Conservation (phyloP, 2,888 invertebrate species). For the Aleiodes alternator region DNA sequence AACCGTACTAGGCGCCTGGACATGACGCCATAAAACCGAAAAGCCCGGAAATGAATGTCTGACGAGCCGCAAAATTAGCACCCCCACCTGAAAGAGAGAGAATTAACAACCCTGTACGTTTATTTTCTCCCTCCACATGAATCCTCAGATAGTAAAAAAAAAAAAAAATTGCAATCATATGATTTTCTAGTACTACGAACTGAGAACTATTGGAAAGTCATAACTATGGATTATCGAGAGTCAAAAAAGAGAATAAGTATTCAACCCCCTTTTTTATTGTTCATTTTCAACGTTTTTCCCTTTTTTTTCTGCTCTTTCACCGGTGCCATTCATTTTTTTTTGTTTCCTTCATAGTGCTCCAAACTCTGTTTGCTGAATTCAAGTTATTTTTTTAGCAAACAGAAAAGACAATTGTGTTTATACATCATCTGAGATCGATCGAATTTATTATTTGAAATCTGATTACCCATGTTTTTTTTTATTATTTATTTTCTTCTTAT, state of each 20-base stretch:
- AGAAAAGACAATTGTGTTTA: slow-evolving; percentile 5
- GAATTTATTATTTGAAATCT: slow-evolving; percentile 28
- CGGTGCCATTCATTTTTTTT: neutral
- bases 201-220: slow-evolving; percentile 5
- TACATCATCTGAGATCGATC: slow-evolving; percentile 23
- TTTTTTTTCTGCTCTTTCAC: too few species aligned
- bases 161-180: neutral
- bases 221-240: too few species aligned
- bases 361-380: slow-evolving; percentile 28
- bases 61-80: slow-evolving; percentile 52
- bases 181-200: neutral
- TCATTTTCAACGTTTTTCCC: neutral
- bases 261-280: neutral
- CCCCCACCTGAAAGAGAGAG: slow-evolving; percentile 37
- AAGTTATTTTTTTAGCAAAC: slow-evolving; percentile 10
- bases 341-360: neutral
- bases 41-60: slow-evolving; percentile 59
- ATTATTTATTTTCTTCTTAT: neutral
- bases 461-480: neutral
- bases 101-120: slow-evolving; percentile 33
- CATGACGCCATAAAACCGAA: slow-evolving; percentile 54
- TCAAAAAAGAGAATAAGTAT: too few species aligned
- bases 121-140: neutral
- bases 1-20: slow-evolving; percentile 53
- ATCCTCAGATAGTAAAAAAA: too few species aligned